phyloP scores from a whole-genome alignment of 1,140 invertebrate genomes.

The Archegozetes longisetosus region DNA sequence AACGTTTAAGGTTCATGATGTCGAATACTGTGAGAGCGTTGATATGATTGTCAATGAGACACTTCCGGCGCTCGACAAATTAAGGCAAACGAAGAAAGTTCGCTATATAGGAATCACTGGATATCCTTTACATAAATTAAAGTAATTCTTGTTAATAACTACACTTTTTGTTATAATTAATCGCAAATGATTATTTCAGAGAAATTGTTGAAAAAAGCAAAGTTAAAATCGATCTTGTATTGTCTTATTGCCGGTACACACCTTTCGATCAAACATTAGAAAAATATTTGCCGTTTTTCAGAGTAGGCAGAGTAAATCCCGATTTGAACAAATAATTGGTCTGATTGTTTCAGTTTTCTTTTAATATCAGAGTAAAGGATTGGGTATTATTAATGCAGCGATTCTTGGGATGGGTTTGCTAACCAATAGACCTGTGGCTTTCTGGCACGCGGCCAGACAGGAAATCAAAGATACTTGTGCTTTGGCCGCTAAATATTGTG shows the following conservation, averaged over 20 bases:
- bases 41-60: conserved; percentile 69
- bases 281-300: conserved; percentile 54
- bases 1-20: conserved; percentile 58
- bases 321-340: neutral
- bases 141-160: neutral
- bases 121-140: conserved; percentile 56
- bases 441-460: conserved; percentile 63
- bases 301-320: conserved; percentile 39
- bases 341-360: conserved; percentile 17
- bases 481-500: conserved; percentile 29
- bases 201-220: conserved; percentile 47
- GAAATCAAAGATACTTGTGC: conserved; percentile 41
- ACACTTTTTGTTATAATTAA: neutral
- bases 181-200: conserved; percentile 18
- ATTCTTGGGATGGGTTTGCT: conserved; percentile 62
- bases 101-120: conserved; percentile 70
- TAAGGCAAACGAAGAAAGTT: conserved; percentile 57
- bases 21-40: conserved; percentile 64
- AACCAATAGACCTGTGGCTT: conserved; percentile 26
- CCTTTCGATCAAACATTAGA: conserved; percentile 57
- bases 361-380: conserved; percentile 40
- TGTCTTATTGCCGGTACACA: conserved; percentile 61
- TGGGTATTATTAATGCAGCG: conserved; percentile 69
- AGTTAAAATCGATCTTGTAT: conserved; percentile 48
- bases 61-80: conserved; percentile 53